Base-by-base conservation (phyloP, 1,140 invertebrate genomes). In the Ceratina australensis region DNA sequence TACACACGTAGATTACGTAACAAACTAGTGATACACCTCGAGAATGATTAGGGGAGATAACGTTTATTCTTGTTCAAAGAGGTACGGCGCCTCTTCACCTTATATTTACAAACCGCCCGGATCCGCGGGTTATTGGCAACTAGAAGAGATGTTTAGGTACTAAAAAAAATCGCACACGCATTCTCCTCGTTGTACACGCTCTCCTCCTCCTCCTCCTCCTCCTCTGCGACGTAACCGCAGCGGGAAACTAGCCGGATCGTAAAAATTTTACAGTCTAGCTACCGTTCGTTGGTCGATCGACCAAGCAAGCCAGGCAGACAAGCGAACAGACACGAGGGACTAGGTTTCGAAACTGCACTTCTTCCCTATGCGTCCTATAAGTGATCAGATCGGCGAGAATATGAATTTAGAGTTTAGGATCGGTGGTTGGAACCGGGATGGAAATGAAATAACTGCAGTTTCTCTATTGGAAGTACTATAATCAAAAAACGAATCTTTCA, bases 21-120 rank as follows among this genome's bases (percentile, higher is more conserved):
- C 88, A 91, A 91, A 91, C 90, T 91, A 91, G 89, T 90, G 90
- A 91, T 91, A 91, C 88, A 87, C 84, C 87, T 87, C 72, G 76
- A 90, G 87, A 89, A 89, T 85, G 80, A 85, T 79, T 82, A 77
- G 57, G 65, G 72, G 64, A 81, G 79, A 84, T 81, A 84, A 85
- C 81, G 57, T 33, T 49, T 67, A 64, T 66, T 65, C 72, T 52
- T 59, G 20, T 49, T 24, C 50, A 16, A 52, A 28, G 24, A 42
- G 16, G 16, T 63, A 26, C 18, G 22, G 3, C 54, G 18, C 20
- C 54, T 47, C 1, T 49, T 15, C 42, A 3, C 0, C 28, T 20
- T 54, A 18, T 57, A 81, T 85, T 63, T 84, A 85, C 82, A 85
- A 85, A 84, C 52, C 33, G 50, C 78, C 57, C 52, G 60, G 28